Conservation (phyloP, 2,797 vertebrate species). For the Lacerta viridis region DNA sequence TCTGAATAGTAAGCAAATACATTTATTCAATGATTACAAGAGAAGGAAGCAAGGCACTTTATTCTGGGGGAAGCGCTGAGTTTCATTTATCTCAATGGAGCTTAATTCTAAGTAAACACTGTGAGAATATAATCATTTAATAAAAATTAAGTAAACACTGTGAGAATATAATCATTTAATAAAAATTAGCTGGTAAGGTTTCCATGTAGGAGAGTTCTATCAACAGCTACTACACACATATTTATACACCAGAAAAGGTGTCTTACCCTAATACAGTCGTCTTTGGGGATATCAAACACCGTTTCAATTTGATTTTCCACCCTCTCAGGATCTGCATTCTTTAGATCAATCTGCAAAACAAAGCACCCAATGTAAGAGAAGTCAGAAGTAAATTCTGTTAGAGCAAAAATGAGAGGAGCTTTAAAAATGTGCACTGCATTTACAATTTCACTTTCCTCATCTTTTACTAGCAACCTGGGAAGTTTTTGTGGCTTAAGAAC, state of each 20-base stretch:
- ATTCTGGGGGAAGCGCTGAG: not conserved
- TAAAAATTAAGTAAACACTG: not conserved
- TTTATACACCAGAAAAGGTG: not conserved
- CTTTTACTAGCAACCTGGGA: not conserved
- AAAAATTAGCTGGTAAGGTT: not conserved
- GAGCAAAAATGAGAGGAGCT: not conserved
- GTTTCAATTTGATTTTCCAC: constrained; percentile 95
- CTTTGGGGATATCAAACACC: constrained; percentile 91
- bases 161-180: not conserved
- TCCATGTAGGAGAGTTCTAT: not conserved
- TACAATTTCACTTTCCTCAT: not conserved
- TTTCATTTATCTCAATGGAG: too few relatives aligned
- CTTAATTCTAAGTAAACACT: not conserved
- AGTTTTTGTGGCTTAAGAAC: not conserved
- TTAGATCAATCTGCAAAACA: constrained; percentile 92
- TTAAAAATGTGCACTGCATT: not conserved
- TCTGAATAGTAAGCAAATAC: not conserved
- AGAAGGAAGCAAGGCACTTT: not conserved
- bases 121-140: not conserved
- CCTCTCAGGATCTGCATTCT: constrained; percentile 93
- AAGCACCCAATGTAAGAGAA: not conserved
- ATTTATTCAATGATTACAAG: not conserved
- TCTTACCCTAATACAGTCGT: constrained; percentile 91
- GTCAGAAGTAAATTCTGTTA: not conserved
- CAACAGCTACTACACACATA: not conserved